Percentiles rank a stretch among this genome's conserved stretches.
Conservation (phyloP, 1,140 invertebrate species). For the Mactra quadrangularis region DNA sequence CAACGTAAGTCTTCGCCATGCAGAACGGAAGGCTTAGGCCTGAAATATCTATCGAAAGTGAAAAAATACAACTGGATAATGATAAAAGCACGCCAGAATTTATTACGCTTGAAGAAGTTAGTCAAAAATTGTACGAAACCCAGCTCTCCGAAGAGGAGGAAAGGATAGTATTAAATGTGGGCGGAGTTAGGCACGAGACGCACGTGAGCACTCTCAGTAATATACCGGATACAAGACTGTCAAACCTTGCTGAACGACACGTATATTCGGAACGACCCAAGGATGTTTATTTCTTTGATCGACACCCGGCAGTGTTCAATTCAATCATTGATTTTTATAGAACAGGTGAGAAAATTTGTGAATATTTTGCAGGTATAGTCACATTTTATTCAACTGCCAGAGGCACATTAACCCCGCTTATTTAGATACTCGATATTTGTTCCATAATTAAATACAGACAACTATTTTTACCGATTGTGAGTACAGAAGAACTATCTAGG, state of each 20-base stretch:
- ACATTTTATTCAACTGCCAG: too few relatives aligned
- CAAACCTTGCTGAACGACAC: slow-evolving; percentile 76
- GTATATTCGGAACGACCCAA: slow-evolving; percentile 69
- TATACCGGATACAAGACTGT: slow-evolving; percentile 80
- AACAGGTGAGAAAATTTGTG: slow-evolving; percentile 82
- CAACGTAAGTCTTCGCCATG: too few relatives aligned
- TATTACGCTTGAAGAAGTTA: slow-evolving; percentile 24
- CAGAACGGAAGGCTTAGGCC: slow-evolving; percentile 44
- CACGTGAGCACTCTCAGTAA: slow-evolving; percentile 88
- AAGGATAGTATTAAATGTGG: slow-evolving; percentile 96
- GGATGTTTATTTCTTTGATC: slow-evolving; percentile 83
- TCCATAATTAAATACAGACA: too few relatives aligned
- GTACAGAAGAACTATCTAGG: too few relatives aligned
- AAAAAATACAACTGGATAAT: slow-evolving; percentile 14
- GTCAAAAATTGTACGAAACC: slow-evolving; percentile 16
- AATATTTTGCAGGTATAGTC: too few relatives aligned
- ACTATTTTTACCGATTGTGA: too few relatives aligned
- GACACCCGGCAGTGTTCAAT: slow-evolving; percentile 83
- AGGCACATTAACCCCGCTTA: too few relatives aligned
- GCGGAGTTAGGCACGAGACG: slow-evolving; percentile 97
- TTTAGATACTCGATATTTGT: too few relatives aligned
- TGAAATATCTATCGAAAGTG: slow-evolving; percentile 53
- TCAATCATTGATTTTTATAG: slow-evolving; percentile 82
- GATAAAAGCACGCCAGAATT: slow-evolving; percentile 15
- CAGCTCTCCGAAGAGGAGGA: slow-evolving; percentile 67